Evolutionary conservation across 2,888 invertebrate genomes (phyloP), one percentile per base, ranked within the genome.

Genomic region (Eupsilia transversa): DNA sequence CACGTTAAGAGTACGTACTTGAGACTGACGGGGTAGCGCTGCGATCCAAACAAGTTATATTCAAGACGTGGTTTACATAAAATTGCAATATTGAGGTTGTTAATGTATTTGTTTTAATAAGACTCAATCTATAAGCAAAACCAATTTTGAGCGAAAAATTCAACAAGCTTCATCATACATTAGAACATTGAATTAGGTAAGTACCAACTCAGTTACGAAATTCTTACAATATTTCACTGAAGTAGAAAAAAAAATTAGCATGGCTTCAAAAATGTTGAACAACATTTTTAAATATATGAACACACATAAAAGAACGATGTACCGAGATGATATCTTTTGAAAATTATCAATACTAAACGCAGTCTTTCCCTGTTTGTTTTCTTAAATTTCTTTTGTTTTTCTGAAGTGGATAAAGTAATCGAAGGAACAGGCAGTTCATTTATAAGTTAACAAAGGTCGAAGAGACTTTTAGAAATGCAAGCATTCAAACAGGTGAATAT

Each of bases 401-500:
- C n/a, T 30, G 5, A 76, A 38, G 4, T 17, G n/a, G 14, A 56
- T 35, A 38, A n/a, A 56, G 20, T 6, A 27, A 30, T 30, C 7
- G 7, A 52, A 54, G 6, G 6, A 54, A 69, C 59, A 33, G 5
- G 14, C n/a, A 1, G 1, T n/a, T 60, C 6, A 20, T 20, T 41
- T 20, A 35, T 27, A 41, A 17, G 3, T 3, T 49, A 33, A 33
- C 12, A 27, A 27, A 27, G 0, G 12, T 17, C 12, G 20, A 43
- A 41, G 23, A 35, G 23, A 59, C 3, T 43, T 57, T 41, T 12
- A 52, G 27, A 49, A 73, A 46, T 54, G 46, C 33, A 52, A 54
- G 27, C 20, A 60, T 66, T 65, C 64, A 63, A 63, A 74, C 74
- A 80, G 74, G 81, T 74, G 41, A 14, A n/a, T 27, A 56, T 79